Percentiles rank a stretch among this genome's conserved stretches.
phyloP scores from a whole-genome alignment of 2,113 vertebrate genomes.

The Grantiella picta region DNA sequence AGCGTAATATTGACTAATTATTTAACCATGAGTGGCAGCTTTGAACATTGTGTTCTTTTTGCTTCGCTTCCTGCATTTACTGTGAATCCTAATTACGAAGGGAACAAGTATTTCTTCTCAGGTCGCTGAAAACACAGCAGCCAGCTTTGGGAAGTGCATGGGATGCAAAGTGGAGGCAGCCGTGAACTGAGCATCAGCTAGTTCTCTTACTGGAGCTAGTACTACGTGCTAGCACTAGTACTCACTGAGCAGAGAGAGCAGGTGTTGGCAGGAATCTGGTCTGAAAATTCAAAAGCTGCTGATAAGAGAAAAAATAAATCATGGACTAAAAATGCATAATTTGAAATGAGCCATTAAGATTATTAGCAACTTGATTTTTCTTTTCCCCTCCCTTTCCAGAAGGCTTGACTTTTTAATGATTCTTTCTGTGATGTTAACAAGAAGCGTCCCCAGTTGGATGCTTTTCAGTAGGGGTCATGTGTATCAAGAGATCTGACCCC shows the following conservation, averaged over 20 bases:
- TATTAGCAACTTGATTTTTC: not conserved
- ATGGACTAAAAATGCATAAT: not conserved
- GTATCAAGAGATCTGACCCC: not conserved
- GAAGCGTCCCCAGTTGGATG: not conserved
- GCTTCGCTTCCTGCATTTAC: constrained; percentile 68
- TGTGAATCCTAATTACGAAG: constrained; percentile 68
- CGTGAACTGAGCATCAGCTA: not conserved
- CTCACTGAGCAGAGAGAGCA: not conserved
- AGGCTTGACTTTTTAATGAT: not conserved
- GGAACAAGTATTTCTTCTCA: constrained; percentile 58
- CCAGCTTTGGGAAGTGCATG: constrained; percentile 14
- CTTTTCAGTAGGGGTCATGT: not conserved
- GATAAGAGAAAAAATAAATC: not conserved
- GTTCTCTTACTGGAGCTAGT: not conserved
- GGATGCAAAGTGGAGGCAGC: not conserved
- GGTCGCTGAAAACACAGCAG: constrained; percentile 5
- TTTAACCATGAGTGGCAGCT: constrained; percentile 72
- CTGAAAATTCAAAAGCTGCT: not conserved
- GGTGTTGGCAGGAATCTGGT: not conserved
- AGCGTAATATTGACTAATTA: constrained; percentile 71
- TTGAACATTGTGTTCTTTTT: constrained; percentile 72
- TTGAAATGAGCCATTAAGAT: not conserved
- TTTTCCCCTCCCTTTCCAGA: not conserved
- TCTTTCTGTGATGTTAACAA: not conserved
- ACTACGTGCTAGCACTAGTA: not conserved